Percentiles rank a stretch among this genome's conserved stretches.
Evolutionary conservation across 1,140 invertebrate species (phyloP).

Genomic region (Harlomillsia oculata): DNA sequence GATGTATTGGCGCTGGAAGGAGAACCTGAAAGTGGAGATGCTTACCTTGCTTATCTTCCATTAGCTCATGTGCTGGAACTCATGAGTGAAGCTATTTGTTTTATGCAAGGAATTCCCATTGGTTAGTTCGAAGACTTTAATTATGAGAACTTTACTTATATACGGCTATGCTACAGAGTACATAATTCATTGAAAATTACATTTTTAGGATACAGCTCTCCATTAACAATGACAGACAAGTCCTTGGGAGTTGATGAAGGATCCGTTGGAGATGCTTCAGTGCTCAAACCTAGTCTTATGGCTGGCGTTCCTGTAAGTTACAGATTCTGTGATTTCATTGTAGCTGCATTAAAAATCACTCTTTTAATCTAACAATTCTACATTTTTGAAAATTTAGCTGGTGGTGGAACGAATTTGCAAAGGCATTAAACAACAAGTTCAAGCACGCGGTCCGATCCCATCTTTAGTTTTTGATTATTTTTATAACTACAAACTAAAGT

Average conservation of each 20-base stretch:
- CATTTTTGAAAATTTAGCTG: conserved; percentile 46
- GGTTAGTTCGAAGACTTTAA: too few species aligned
- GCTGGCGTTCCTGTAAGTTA: conserved; percentile 78
- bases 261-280: conserved; percentile 76
- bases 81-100: conserved; percentile 43
- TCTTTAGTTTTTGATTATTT: conserved; percentile 80
- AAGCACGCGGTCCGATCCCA: conserved; percentile 60
- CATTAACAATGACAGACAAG: conserved; percentile 87
- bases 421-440: conserved; percentile 82
- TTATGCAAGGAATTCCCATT: conserved; percentile 59
- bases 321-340: too few species aligned
- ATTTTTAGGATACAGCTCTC: conserved; percentile 96
- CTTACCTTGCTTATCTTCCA: conserved; percentile 90
- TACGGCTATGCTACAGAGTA: too few species aligned
- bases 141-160: too few species aligned
- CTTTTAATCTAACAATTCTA: too few species aligned
- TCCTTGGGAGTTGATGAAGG: conserved; percentile 92
- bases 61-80: conserved; percentile 96
- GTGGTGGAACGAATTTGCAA: conserved; percentile 93
- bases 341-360: too few species aligned
- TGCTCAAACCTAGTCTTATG: conserved; percentile 83
- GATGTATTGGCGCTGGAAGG: conserved; percentile 36
- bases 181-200: too few species aligned
- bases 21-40: conserved; percentile 48
- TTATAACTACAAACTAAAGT: conserved; percentile 79